phyloP scores from a whole-genome alignment of 1,140 invertebrate species.

The Cephus cinctus region DNA sequence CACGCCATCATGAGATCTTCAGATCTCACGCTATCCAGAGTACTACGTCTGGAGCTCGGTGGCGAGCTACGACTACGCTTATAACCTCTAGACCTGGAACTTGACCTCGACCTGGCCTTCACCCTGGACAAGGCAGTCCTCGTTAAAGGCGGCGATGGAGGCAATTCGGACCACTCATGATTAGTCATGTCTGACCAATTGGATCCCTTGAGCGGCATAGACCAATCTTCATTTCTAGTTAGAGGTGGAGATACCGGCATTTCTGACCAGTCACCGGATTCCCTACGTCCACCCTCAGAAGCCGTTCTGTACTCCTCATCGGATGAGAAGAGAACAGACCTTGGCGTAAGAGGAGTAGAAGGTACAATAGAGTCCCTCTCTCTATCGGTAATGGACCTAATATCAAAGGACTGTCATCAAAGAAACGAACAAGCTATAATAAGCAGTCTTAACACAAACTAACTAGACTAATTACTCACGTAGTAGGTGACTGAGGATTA shows the following conservation, averaged over 20 bases:
- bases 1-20: conserved; percentile 59
- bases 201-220: conserved; percentile 39
- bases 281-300: conserved; percentile 64
- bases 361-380: conserved; percentile 55
- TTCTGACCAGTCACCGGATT: conserved; percentile 51
- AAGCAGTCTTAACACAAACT: conserved; percentile 12
- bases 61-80: conserved; percentile 67
- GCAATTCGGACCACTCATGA: conserved; percentile 57
- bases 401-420: background rate
- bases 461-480: conserved; percentile 32
- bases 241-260: conserved; percentile 43
- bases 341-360: conserved; percentile 63
- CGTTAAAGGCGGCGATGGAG: conserved; percentile 72
- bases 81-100: conserved; percentile 55
- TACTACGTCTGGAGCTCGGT: conserved; percentile 65
- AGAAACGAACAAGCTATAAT: background rate
- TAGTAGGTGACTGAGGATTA: conserved; percentile 43
- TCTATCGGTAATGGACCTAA: conserved; percentile 41
- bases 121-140: conserved; percentile 73
- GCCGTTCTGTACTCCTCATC: conserved; percentile 85
- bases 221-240: conserved; percentile 52
- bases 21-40: conserved; percentile 64
- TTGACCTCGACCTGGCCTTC: conserved; percentile 70
- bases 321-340: conserved; percentile 73
- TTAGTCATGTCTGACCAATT: conserved; percentile 42